Evolutionary conservation across 1,140 invertebrate genomes (phyloP).

Genomic region (Hylaeus volcanicus): DNA sequence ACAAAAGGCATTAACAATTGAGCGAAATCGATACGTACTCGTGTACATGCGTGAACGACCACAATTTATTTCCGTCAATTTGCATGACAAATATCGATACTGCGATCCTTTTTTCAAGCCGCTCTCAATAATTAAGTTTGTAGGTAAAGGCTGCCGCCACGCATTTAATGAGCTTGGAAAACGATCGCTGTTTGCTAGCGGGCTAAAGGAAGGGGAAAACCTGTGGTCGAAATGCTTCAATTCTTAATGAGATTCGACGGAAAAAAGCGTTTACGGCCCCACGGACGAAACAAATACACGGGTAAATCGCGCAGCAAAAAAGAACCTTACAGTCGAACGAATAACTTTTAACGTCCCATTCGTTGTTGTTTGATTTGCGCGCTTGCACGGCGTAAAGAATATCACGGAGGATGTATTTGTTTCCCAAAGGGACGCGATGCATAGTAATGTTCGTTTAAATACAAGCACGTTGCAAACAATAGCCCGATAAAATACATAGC

Average conservation of each 20-base stretch:
- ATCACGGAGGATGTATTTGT: too few species aligned
- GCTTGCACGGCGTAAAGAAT: too few species aligned
- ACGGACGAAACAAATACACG: conserved; percentile 47
- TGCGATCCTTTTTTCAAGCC: conserved; percentile 49
- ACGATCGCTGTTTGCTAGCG: conserved; percentile 51
- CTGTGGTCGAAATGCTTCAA: conserved; percentile 63
- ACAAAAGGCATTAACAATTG: not conserved
- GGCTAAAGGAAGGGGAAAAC: conserved; percentile 28
- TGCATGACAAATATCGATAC: conserved; percentile 44
- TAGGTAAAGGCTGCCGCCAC: conserved; percentile 24
- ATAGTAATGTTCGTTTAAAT: too few species aligned
- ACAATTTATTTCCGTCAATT: conserved; percentile 14
- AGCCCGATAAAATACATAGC: too few species aligned
- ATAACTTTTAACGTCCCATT: not conserved
- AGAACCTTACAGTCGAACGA: not conserved
- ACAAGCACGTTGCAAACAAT: too few species aligned
- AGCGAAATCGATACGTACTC: not conserved
- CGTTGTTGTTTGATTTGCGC: too few species aligned
- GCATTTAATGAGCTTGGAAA: conserved; percentile 57
- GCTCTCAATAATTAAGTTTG: conserved; percentile 53
- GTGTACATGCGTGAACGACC: not conserved
- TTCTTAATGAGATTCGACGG: conserved; percentile 56
- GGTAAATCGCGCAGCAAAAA: not conserved
- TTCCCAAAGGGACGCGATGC: too few species aligned
- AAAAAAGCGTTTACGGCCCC: conserved; percentile 23